Percentiles rank a stretch among this genome's conserved stretches.
Conservation (phyloP, 2,888 invertebrate species). For the Sarcophaga subvicina region DNA sequence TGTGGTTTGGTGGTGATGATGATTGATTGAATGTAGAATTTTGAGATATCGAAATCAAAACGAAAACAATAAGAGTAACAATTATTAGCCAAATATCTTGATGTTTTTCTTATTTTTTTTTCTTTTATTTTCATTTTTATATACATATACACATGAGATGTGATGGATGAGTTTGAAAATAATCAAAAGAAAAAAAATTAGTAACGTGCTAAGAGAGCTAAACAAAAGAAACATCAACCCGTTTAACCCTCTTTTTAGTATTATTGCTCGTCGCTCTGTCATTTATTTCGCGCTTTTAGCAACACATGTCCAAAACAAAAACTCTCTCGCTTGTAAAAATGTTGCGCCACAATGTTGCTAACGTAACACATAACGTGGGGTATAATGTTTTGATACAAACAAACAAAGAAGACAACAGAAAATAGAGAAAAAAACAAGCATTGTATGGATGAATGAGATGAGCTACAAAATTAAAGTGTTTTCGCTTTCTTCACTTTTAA, state of each 20-base stretch:
- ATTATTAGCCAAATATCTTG: conserved; percentile 54
- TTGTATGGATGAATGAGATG: conserved; percentile 60
- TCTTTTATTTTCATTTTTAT: conserved; percentile 29
- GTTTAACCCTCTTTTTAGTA: background rate
- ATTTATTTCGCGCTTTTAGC: conserved; percentile 24
- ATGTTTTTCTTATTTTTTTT: conserved; percentile 37
- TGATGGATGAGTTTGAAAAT: conserved; percentile 47
- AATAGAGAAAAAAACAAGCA: conserved; percentile 55
- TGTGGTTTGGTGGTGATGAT: conserved; percentile 66
- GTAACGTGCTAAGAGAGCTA: conserved; percentile 51
- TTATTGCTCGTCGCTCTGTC: background rate
- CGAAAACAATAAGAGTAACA: conserved; percentile 51
- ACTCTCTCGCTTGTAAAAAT: conserved; percentile 69
- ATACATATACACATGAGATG: conserved; percentile 59
- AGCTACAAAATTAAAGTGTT: conserved; percentile 53
- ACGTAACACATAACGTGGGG: conserved; percentile 24
- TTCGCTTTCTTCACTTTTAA: background rate
- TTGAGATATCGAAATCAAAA: conserved; percentile 54
- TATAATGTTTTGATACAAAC: conserved; percentile 11
- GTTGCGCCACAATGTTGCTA: conserved; percentile 63
- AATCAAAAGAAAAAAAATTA: conserved; percentile 28
- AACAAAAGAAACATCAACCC: background rate
- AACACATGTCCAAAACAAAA: conserved; percentile 62
- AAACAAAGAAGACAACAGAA: conserved; percentile 45
- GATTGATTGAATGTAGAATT: conserved; percentile 48